phyloP scores from a whole-genome alignment of 2,797 vertebrate species.

The Chromobotia macracanthus region DNA sequence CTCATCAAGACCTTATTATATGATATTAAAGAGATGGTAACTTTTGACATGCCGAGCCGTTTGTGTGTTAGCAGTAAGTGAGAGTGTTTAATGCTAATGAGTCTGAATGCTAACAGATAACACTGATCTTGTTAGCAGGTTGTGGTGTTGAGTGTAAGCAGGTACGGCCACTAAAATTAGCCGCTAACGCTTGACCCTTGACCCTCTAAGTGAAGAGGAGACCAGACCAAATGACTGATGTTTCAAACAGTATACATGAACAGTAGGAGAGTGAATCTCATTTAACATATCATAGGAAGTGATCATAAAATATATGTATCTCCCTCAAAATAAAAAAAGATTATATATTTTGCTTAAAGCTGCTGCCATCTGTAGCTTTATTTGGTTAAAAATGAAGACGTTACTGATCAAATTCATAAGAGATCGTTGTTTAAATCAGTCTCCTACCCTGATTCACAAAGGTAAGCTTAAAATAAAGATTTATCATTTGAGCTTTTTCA shows the following conservation, averaged over 20 bases:
- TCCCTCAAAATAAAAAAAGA: too few species aligned
- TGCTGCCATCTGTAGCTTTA: too few species aligned
- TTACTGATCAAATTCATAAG: too few species aligned
- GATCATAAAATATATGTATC: too few species aligned
- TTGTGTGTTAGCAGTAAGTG: slow-evolving; percentile 1
- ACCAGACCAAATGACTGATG: slow-evolving; percentile 54
- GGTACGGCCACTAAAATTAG: slow-evolving; percentile 76
- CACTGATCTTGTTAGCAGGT: slow-evolving; percentile 78
- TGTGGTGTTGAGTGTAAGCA: slow-evolving; percentile 75
- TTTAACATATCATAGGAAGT: not conserved
- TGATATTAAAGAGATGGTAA: not conserved
- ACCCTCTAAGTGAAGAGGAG: slow-evolving; percentile 55
- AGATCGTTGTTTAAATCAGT: too few species aligned
- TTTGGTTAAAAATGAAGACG: too few species aligned
- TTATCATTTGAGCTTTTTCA: too few species aligned
- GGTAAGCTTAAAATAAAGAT: too few species aligned
- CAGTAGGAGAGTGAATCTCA: not conserved
- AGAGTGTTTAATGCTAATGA: slow-evolving; percentile 13
- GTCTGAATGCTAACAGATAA: slow-evolving; percentile 2
- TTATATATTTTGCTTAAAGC: too few species aligned
- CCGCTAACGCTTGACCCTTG: slow-evolving; percentile 73
- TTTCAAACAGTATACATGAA: not conserved
- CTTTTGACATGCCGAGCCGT: not conserved
- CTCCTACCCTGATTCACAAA: too few species aligned
- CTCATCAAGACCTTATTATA: not conserved